Base-by-base conservation (phyloP, 1,140 invertebrate genomes). In the Aphelinus certus region DNA sequence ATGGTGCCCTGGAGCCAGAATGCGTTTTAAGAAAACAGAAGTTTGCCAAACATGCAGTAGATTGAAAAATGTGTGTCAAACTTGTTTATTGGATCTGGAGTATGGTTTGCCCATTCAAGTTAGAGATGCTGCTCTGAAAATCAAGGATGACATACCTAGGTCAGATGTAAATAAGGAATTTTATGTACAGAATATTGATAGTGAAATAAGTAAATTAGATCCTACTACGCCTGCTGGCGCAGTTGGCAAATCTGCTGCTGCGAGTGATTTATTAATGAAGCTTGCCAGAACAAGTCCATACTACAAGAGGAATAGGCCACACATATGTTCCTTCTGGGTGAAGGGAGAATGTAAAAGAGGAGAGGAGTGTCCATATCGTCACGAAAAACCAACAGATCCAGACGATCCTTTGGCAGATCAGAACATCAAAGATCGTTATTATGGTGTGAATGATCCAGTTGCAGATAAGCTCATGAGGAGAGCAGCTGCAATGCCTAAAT, bases 241-340 rank as follows among this genome's bases (percentile, higher is more conserved):
- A 43, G 87, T 88, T 49, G 92, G 92, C 5, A 95, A 95, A 85
- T 92, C 94, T 1, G 91, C 93, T 78, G 93, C 94, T 43, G 93
- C 94, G 0, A 94, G 93, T 83, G 98, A 99, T 82, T 91, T 99
- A 81, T 85, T 99, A 9, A 91, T 97, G 83, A 97, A 98, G 83
- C 88, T 99, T 76, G 98, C 98, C 2, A 90, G 98, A 56, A 99
- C 97, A 10, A 95, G 97, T 56, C 98, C 98, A 0, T 99, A 99
- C 86, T 99, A 99, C 83, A 99, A 99, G 83, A 89, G 98, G 65
- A 99, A 99, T 84, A 90, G 97, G 79, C 98, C 98, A 0, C 98
- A 99, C 86, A 98, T 99, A 61, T 99, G 98, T 87, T 99, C 97
- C 0, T 99, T 99, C 87, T 99, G 98, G 97, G 98, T 99, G 0